These are phyloP conservation scores for Enhydra lutris DNA, from an alignment of 2,113 vertebrate genomes.

Conservation along the genomic window DNA sequence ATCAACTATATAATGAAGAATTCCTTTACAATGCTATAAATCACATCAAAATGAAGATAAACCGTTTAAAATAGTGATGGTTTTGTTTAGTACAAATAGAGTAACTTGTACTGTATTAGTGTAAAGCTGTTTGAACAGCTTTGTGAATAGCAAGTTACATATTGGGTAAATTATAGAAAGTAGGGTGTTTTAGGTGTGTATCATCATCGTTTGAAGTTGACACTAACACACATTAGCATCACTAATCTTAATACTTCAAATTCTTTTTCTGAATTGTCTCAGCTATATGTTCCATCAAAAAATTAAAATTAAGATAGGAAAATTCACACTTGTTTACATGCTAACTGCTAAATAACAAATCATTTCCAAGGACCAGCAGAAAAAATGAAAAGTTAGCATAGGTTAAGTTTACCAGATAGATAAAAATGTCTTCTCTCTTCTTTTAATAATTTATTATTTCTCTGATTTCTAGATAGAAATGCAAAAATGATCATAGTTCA, in stretches of 20 bases:
- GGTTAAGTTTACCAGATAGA: background rate
- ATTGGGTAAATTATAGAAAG: background rate
- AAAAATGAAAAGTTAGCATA: background rate
- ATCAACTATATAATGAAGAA: background rate
- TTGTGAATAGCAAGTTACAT: background rate
- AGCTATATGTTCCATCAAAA: background rate
- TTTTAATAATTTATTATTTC: background rate
- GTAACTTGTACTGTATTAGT: background rate
- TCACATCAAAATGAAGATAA: background rate
- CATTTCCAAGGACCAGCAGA: background rate
- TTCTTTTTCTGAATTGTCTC: background rate
- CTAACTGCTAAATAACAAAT: background rate
- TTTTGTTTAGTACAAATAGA: background rate
- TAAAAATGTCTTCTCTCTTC: background rate
- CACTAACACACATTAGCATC: background rate
- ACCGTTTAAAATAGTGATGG: background rate
- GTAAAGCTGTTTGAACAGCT: background rate
- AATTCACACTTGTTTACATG: background rate
- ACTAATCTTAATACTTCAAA: background rate
- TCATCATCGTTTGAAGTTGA: background rate
- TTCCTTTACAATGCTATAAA: background rate
- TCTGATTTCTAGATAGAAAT: background rate
- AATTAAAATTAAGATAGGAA: background rate
- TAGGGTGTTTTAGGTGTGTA: background rate
- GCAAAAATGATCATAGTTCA: background rate